Evolutionary conservation across 2,797 vertebrate genomes (phyloP).

Genomic region (Fistularia commersonii): DNA sequence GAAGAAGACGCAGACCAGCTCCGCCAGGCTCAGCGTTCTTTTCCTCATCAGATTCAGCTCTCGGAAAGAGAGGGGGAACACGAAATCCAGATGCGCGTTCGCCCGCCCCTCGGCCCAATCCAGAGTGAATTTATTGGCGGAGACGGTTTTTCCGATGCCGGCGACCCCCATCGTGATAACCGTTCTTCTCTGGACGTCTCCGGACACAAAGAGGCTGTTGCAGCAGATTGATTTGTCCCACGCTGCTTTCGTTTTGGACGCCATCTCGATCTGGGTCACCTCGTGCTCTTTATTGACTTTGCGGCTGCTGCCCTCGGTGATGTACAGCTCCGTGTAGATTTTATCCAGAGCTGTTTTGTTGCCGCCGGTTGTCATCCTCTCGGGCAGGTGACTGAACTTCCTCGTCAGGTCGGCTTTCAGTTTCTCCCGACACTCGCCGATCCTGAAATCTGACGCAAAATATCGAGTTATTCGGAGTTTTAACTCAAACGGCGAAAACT

Average conservation of each 20-base stretch:
- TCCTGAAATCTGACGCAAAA: slow-evolving; percentile 21
- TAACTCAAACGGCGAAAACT: too few species aligned
- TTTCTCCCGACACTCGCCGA: slow-evolving; percentile 32
- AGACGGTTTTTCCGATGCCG: slow-evolving; percentile 68
- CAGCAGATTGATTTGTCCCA: slow-evolving; percentile 55
- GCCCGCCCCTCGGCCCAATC: slow-evolving; percentile 62
- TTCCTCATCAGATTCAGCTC: slow-evolving; percentile 59
- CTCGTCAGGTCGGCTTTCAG: slow-evolving; percentile 42
- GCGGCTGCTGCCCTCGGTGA: slow-evolving; percentile 44
- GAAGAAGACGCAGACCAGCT: slow-evolving; percentile 46
- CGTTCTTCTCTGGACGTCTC: slow-evolving; percentile 27
- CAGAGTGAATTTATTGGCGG: slow-evolving; percentile 56
- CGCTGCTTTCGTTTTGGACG: slow-evolving; percentile 14
- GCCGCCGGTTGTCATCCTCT: slow-evolving; percentile 22
- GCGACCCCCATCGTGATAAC: slow-evolving; percentile 66
- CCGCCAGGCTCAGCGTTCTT: slow-evolving; percentile 44
- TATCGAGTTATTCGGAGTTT: too few species aligned
- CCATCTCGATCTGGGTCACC: slow-evolving; percentile 50
- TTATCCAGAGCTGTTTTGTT: slow-evolving; percentile 40
- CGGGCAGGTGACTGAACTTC: slow-evolving; percentile 40
- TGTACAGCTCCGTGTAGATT: slow-evolving; percentile 64
- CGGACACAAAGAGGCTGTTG: slow-evolving; percentile 46
- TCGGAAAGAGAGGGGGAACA: slow-evolving; percentile 62
- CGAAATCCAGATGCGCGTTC: slow-evolving; percentile 53
- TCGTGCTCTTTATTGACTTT: slow-evolving; percentile 63